Conservation (phyloP, 2,113 vertebrate species). For the Pedionomus torquatus region DNA sequence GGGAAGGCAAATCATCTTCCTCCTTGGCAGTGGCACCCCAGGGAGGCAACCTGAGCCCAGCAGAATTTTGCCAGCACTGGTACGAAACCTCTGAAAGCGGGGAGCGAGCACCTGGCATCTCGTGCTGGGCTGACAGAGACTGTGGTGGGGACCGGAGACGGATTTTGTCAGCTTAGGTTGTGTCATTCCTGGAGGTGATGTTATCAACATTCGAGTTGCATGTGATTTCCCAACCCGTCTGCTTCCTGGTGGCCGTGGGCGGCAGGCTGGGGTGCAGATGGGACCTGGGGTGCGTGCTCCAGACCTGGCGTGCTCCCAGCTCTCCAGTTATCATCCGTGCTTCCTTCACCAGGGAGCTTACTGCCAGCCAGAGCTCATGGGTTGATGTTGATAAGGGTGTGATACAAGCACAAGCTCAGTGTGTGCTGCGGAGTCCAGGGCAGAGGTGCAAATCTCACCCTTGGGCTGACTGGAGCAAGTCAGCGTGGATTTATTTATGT, state of each 20-base stretch:
- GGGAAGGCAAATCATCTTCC: background rate
- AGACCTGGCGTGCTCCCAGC: background rate
- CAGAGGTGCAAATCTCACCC: background rate
- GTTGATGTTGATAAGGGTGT: background rate
- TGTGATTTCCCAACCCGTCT: background rate
- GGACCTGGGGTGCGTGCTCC: background rate
- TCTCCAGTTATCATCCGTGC: background rate
- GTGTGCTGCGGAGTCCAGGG: background rate
- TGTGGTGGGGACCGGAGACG: background rate
- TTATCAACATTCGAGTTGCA: background rate
- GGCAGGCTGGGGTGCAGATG: background rate
- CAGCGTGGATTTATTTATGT: background rate
- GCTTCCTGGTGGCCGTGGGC: background rate
- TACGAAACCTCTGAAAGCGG: rapidly evolving
- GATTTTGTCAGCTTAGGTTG: background rate
- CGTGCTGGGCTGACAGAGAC: background rate
- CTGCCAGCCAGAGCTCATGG: background rate
- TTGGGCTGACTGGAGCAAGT: background rate
- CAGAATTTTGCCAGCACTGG: background rate
- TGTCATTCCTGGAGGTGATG: rapidly evolving
- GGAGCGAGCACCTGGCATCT: background rate
- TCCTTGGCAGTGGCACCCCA: background rate
- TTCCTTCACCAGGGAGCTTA: background rate
- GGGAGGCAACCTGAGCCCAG: background rate
- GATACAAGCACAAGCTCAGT: background rate